Conservation (phyloP, 64 coral and sea anemone species). For the Anthopleura sola region DNA sequence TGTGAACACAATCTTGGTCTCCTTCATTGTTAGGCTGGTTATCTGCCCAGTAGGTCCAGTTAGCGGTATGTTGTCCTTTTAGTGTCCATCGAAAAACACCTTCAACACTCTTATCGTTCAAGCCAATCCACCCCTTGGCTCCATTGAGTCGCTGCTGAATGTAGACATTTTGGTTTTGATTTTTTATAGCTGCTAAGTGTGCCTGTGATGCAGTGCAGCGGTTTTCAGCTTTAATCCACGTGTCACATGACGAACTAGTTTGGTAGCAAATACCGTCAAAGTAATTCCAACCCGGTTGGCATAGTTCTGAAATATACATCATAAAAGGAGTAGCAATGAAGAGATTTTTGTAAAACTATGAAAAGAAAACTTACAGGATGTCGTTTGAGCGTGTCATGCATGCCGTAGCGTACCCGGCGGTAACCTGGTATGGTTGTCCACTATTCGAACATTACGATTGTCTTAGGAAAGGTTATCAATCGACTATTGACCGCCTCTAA, state of each 20-base stretch:
- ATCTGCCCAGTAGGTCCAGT: slow-evolving; percentile 54
- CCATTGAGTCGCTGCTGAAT: slow-evolving; percentile 32
- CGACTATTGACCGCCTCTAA: too few species aligned
- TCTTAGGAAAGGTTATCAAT: too few species aligned
- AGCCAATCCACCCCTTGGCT: slow-evolving; percentile 39
- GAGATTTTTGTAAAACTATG: too few species aligned
- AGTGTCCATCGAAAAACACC: slow-evolving; percentile 35
- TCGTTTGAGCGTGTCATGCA: too few species aligned
- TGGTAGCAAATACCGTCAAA: slow-evolving; percentile 51
- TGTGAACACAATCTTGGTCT: slow-evolving; percentile 40
- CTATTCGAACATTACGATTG: too few species aligned
- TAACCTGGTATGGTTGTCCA: too few species aligned
- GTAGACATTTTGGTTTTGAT: slow-evolving; percentile 44
- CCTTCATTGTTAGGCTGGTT: slow-evolving; percentile 7
- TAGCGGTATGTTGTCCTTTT: neutral
- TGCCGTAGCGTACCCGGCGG: too few species aligned
- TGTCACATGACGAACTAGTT: slow-evolving; percentile 35
- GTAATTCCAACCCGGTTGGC: slow-evolving; percentile 63
- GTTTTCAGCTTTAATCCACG: slow-evolving; percentile 1
- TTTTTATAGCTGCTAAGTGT: slow-evolving; percentile 30
- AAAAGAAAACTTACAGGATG: too few species aligned
- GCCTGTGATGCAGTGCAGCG: slow-evolving; percentile 7
- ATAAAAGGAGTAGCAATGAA: neutral
- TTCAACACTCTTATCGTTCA: slow-evolving; percentile 27
- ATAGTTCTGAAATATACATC: slow-evolving; percentile 20